These are phyloP conservation scores for Propithecus perrieri DNA, from an alignment of 2,797 vertebrate genomes.

Conservation along the genomic window DNA sequence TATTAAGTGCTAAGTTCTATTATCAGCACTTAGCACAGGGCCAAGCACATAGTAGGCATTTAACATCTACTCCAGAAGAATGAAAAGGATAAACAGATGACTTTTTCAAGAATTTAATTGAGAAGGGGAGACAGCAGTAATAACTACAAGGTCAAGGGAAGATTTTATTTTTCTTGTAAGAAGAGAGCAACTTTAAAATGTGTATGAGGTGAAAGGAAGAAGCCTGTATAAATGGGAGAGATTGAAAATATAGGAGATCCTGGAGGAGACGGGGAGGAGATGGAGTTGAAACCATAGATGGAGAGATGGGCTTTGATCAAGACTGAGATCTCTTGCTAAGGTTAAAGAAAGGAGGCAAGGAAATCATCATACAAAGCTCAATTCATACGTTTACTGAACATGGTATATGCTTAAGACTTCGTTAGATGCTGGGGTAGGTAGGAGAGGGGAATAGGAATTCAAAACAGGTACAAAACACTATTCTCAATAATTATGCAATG, in stretches of 20 bases:
- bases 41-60: neutral
- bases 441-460: neutral
- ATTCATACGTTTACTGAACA: neutral
- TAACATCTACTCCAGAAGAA: neutral
- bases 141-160: neutral
- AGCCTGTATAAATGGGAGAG: neutral
- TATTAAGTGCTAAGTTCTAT: neutral
- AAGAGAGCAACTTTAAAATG: conserved; percentile 2
- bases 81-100: neutral
- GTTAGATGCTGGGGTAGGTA: neutral
- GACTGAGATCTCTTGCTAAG: neutral
- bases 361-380: neutral
- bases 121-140: neutral
- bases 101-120: neutral
- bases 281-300: neutral
- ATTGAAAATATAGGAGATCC: neutral
- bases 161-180: neutral
- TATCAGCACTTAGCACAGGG: neutral
- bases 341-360: neutral
- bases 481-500: neutral
- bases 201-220: neutral
- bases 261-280: neutral
- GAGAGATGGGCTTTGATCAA: neutral
- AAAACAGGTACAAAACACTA: neutral
- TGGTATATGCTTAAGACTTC: neutral